Evolutionary conservation across 2,113 vertebrate genomes (phyloP), one percentile per base, ranked within the genome.

Genomic region (Eulemur rufifrons): DNA sequence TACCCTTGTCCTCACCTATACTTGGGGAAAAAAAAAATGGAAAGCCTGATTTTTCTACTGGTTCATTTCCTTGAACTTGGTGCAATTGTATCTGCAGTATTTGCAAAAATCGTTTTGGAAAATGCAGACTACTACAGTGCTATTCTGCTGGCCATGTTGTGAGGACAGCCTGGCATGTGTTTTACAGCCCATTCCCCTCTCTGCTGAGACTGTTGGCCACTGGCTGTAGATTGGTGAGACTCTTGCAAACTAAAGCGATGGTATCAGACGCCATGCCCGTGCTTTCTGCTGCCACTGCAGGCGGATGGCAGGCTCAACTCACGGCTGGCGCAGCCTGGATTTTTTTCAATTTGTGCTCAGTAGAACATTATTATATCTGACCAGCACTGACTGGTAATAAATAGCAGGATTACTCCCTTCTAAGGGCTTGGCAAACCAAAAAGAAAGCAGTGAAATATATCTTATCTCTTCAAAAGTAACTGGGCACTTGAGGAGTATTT

Each of bases 41-140:
- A 32, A 12, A 15, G 61, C 91, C 76, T 93, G 34, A 91, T 89
- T 64, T 78, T 87, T 69, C 56, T 86, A 91, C 54, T 77, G 11
- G 78, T 90, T 93, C 42, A 74, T 97, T 96, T 91, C 85, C 87
- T 95, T 96, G 59, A 96, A 93, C 93, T 91, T 94, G 69, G 18
- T 86, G 25, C 86, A 74, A 94, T 71, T 96, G 42, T 64, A 66
- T 91, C 92, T 97, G 93, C 89, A 81, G 39, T 63, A 63, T 34
- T 37, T 93, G 96, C 95, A 96, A 95, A 98, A 97, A 91, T 83
- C 95, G 56, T 66, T 97, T 66, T 95, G 94, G 94, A 97, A 90
- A 77, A 69, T 37, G 52, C 27, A 89, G 92, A 81, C 47, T 42
- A 23, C 94, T 66, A 39, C 56, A 81, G 15, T 69, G 92, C 91